phyloP scores from a whole-genome alignment of 1,140 invertebrate species.

The Phenacoccus solenopsis region DNA sequence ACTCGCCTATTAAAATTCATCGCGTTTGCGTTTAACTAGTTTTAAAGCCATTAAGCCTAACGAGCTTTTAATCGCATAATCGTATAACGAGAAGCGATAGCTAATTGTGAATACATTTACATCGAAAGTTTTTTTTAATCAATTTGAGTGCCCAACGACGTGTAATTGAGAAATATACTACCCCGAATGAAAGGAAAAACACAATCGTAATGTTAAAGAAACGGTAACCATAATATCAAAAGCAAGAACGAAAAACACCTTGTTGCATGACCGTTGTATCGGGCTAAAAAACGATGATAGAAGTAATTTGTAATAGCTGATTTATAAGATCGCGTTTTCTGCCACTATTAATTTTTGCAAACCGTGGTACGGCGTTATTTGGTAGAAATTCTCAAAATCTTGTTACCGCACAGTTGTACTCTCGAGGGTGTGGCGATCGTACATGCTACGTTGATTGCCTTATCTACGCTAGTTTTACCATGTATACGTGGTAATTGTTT shows the following conservation, averaged over 20 bases:
- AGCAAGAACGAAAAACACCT: slow-evolving; percentile 4
- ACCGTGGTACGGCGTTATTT: not conserved
- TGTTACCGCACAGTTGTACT: not conserved
- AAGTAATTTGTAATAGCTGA: slow-evolving; percentile 8
- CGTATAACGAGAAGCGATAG: too few relatives aligned
- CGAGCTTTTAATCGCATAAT: not conserved
- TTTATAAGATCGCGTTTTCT: slow-evolving; percentile 14
- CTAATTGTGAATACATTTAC: too few relatives aligned
- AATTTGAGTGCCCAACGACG: not conserved
- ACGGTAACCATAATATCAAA: not conserved
- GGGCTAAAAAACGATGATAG: not conserved
- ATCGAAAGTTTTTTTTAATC: not conserved
- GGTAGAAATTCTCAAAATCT: slow-evolving; percentile 5
- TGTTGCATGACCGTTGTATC: not conserved
- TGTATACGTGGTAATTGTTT: not conserved
- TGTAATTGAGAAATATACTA: not conserved
- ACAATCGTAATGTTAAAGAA: not conserved
- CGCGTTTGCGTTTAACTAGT: too few relatives aligned
- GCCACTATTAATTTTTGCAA: slow-evolving; percentile 9
- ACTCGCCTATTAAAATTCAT: too few relatives aligned
- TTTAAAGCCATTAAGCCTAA: not conserved
- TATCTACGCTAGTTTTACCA: not conserved
- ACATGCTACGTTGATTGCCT: not conserved
- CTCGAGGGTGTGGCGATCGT: slow-evolving; percentile 5
- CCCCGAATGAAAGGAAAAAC: not conserved